A percentile compares a stretch with the other conserved stretches of the same genome.
phyloP scores from a whole-genome alignment of 2,888 invertebrate genomes.

The Cephus nigrinus region DNA sequence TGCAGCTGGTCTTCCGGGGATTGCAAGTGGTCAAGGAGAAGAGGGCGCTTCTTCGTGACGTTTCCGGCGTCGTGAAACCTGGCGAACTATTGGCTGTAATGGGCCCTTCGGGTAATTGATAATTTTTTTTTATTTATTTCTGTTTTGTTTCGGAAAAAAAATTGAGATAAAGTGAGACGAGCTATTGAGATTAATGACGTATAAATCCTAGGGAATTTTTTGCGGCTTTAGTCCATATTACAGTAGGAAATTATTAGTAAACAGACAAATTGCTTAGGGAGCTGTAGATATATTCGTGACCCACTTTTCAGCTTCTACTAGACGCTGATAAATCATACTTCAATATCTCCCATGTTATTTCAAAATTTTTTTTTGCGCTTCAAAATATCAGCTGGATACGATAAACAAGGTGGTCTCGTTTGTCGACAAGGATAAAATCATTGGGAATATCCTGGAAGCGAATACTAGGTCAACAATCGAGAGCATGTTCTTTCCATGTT shows the following conservation, averaged over 20 bases:
- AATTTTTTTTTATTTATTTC: neutral
- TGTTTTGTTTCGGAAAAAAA: neutral
- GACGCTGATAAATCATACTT: neutral
- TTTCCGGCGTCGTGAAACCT: constrained; percentile 79
- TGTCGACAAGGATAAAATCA: neutral
- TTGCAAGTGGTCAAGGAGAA: constrained; percentile 70
- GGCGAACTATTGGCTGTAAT: constrained; percentile 84
- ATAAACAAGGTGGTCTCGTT: neutral
- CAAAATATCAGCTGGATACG: neutral
- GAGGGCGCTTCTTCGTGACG: constrained; percentile 75
- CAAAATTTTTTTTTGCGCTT: neutral
- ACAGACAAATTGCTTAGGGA: neutral
- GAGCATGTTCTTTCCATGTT: neutral
- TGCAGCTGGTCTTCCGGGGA: constrained; percentile 76
- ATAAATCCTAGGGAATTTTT: neutral
- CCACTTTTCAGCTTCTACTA: neutral
- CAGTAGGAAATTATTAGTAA: neutral
- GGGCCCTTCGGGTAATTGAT: constrained; percentile 78
- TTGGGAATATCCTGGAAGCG: neutral
- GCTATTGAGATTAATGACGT: neutral
- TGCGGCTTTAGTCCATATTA: neutral
- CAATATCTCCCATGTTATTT: neutral
- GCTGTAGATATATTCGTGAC: neutral
- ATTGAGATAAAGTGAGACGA: neutral
- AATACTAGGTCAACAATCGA: neutral